Conservation (phyloP, 2,113 vertebrate genomes). For the Syngnathus floridae region DNA sequence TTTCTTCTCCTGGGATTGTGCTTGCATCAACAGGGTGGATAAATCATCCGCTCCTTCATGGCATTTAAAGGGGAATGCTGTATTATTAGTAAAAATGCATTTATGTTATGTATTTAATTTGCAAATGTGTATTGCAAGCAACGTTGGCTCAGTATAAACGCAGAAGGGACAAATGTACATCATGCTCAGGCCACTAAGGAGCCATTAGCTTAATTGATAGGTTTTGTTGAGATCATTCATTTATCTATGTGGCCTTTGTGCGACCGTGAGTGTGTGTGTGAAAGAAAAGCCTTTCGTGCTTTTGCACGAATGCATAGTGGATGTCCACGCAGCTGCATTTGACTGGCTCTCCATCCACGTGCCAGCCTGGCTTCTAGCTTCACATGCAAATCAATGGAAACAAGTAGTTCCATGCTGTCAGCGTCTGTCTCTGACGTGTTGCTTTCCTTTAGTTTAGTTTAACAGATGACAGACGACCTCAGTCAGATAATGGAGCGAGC, state of each 20-base stretch:
- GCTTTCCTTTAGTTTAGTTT: conserved; percentile 7
- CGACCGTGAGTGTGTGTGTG: conserved; percentile 1
- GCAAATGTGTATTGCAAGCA: conserved; percentile 17
- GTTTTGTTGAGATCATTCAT: background rate
- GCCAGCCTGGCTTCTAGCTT: conserved; percentile 34
- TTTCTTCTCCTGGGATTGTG: background rate
- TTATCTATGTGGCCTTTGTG: background rate
- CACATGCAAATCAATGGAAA: conserved; percentile 14
- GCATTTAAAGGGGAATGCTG: background rate
- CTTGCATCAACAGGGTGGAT: conserved; percentile 28
- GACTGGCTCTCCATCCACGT: conserved; percentile 41
- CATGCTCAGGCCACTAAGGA: conserved; percentile 16
- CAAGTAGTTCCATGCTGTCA: conserved; percentile 16
- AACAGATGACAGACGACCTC: conserved; percentile 1
- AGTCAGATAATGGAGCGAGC: conserved; percentile 3
- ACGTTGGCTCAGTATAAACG: conserved; percentile 25
- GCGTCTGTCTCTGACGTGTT: conserved; percentile 10
- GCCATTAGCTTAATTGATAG: conserved; percentile 35
- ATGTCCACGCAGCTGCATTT: conserved; percentile 36
- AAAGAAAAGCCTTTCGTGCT: conserved; percentile 28
- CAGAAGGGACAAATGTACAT: conserved; percentile 10
- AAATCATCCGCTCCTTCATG: conserved; percentile 8
- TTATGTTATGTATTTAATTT: conserved; percentile 15
- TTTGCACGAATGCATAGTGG: conserved; percentile 11
- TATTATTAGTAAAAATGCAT: background rate